A percentile compares a stretch with the other conserved stretches of the same genome.
Evolutionary conservation across 30 jellyfish, hydroid and myxozoan species (phyloP).

Genomic region (Chrysaora quinquecirrha): DNA sequence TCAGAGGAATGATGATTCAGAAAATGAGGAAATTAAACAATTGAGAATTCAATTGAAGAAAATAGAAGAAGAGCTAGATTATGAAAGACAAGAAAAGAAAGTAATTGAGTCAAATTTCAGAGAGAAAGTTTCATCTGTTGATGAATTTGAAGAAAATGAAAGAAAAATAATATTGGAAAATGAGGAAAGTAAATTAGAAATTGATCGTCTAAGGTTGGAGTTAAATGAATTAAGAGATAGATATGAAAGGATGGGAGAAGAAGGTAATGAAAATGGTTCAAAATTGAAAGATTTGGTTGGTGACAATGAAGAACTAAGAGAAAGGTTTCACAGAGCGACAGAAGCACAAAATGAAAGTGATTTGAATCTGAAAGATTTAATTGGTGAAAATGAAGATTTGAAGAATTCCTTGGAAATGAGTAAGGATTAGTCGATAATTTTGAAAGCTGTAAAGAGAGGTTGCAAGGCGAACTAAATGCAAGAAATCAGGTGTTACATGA

Average conservation of each 20-base stretch:
- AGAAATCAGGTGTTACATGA: too few species aligned
- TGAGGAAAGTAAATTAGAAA: slow-evolving; percentile 44
- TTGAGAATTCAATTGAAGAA: neutral
- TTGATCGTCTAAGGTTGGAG: slow-evolving; percentile 28
- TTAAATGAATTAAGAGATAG: slow-evolving; percentile 12
- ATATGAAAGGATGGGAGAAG: neutral
- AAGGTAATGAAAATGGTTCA: neutral
- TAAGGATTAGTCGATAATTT: neutral
- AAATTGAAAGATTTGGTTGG: neutral
- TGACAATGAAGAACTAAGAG: slow-evolving; percentile 18
- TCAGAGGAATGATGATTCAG: slow-evolving; percentile 20
- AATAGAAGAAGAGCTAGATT: slow-evolving; percentile 36
- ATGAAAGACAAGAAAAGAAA: slow-evolving; percentile 43
- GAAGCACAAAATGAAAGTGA: neutral
- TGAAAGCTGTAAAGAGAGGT: too few species aligned
- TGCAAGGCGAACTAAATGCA: too few species aligned
- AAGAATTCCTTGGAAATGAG: neutral
- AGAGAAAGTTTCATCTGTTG: slow-evolving; percentile 61
- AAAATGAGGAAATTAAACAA: slow-evolving; percentile 1
- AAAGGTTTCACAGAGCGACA: too few species aligned
- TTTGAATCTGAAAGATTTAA: neutral
- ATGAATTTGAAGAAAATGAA: slow-evolving; percentile 64
- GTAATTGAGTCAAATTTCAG: slow-evolving; percentile 51
- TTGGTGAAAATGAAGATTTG: slow-evolving; percentile 5
- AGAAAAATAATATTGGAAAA: slow-evolving; percentile 31